Evolutionary conservation across 2,797 vertebrate genomes (phyloP).

Genomic region (Borostomias antarcticus): DNA sequence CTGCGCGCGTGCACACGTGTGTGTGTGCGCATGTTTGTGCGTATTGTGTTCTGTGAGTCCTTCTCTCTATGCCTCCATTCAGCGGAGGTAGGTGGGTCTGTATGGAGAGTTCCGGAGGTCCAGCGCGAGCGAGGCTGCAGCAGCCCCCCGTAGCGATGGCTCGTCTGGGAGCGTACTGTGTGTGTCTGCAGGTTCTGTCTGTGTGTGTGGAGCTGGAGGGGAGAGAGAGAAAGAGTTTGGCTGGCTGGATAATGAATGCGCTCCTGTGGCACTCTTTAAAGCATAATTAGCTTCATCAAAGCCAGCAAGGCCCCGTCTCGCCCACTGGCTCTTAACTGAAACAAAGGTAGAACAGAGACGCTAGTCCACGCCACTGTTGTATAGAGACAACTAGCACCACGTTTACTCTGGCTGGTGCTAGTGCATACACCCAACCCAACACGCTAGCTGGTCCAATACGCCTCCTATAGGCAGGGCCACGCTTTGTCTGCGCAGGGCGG

Average conservation of each 20-base stretch:
- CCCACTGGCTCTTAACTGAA: constrained; percentile 69
- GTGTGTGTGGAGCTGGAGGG: constrained; percentile 53
- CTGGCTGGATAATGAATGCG: constrained; percentile 76
- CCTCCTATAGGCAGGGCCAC: background rate
- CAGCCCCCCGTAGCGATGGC: constrained; percentile 67
- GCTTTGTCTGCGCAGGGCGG: no score
- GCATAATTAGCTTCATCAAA: constrained; percentile 78
- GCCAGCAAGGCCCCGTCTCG: constrained; percentile 61
- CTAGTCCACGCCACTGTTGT: no score
- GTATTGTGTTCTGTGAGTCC: constrained; percentile 19
- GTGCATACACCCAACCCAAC: no score
- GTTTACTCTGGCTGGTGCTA: constrained; percentile 25
- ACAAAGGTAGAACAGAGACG: constrained; percentile 60
- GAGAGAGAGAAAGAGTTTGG: constrained; percentile 49
- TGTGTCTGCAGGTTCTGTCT: constrained; percentile 70
- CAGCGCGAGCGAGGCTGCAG: constrained; percentile 38
- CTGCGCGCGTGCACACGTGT: no score
- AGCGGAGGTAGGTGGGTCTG: constrained; percentile 43
- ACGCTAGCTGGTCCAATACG: no score
- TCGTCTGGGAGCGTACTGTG: constrained; percentile 66
- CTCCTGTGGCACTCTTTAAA: constrained; percentile 76
- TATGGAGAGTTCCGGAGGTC: constrained; percentile 45
- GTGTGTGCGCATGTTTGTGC: constrained; percentile 17
- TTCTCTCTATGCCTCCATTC: constrained; percentile 50
- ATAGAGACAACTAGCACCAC: no score